Evolutionary conservation across 2,797 vertebrate genomes (phyloP).

Genomic region (Eospalax fontanierii): DNA sequence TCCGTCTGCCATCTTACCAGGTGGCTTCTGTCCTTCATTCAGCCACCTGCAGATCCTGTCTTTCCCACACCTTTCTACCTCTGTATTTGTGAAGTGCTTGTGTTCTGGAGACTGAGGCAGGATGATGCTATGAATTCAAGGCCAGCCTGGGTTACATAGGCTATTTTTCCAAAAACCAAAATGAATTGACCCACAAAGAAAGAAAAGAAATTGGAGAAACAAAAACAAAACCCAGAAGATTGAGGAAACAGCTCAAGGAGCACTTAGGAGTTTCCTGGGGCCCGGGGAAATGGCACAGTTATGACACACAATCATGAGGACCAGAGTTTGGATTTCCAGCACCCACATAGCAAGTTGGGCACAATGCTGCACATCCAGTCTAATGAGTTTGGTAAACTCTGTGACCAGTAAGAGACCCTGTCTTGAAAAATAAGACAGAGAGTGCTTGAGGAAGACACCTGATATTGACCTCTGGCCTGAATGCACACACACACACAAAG

Average conservation of each 20-base stretch:
- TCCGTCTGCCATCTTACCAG: not conserved
- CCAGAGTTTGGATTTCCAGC: not conserved
- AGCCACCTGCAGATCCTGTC: not conserved
- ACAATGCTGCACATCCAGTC: not conserved
- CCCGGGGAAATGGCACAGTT: too few species aligned
- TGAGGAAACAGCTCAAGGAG: conserved; percentile 10
- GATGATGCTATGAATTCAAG: not conserved
- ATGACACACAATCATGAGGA: not conserved
- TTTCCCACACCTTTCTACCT: not conserved
- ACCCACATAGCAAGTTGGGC: not conserved
- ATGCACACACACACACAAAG: too few species aligned
- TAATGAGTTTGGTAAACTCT: not conserved
- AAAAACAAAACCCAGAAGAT: not conserved
- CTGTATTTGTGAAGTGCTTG: not conserved
- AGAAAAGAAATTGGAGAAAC: not conserved
- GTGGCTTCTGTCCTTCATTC: not conserved
- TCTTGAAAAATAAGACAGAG: not conserved
- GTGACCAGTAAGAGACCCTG: not conserved
- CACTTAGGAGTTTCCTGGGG: not conserved
- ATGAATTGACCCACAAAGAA: not conserved
- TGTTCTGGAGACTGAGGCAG: not conserved
- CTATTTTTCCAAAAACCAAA: not conserved
- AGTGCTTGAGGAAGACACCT: not conserved
- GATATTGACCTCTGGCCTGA: not conserved
- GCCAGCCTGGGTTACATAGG: not conserved